Evolutionary conservation across 1,140 invertebrate genomes (phyloP).

Genomic region (Eufriesea mexicana): DNA sequence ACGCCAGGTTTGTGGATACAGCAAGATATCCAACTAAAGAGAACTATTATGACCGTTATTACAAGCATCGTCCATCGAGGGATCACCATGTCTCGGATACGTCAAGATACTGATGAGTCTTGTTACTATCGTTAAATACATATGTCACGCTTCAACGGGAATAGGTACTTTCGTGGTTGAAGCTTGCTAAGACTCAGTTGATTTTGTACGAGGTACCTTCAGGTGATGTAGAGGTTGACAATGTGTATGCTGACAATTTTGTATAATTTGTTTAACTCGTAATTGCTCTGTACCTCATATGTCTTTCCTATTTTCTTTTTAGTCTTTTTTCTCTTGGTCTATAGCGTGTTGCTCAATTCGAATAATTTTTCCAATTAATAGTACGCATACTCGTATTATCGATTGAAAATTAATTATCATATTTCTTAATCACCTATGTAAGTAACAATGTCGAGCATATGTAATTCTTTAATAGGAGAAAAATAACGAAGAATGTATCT

Average conservation of each 20-base stretch:
- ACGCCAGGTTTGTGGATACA: slow-evolving; percentile 74
- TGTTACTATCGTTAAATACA: slow-evolving; percentile 61
- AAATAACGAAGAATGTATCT: neutral
- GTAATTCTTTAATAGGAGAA: neutral
- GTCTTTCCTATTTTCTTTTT: no score
- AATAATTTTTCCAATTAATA: neutral
- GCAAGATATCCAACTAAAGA: slow-evolving; percentile 76
- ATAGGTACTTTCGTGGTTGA: slow-evolving; percentile 12
- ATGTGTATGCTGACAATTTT: neutral
- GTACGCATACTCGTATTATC: no score
- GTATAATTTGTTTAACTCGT: neutral
- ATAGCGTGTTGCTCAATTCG: no score
- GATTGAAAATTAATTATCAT: neutral
- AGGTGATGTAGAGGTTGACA: neutral
- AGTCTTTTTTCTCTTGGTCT: neutral
- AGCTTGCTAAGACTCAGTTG: neutral
- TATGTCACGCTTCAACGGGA: slow-evolving; percentile 65
- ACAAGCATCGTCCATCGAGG: slow-evolving; percentile 79
- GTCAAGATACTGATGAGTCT: slow-evolving; percentile 78
- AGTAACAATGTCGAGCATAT: neutral
- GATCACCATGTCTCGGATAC: slow-evolving; percentile 77
- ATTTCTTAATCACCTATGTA: neutral
- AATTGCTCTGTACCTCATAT: neutral
- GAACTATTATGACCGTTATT: slow-evolving; percentile 81
- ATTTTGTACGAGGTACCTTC: slow-evolving; percentile 24